Percentiles rank a stretch among this genome's conserved stretches.
Evolutionary conservation across 92 coral and sea anemone species (phyloP).

Genomic region (Pocillopora meandrina): DNA sequence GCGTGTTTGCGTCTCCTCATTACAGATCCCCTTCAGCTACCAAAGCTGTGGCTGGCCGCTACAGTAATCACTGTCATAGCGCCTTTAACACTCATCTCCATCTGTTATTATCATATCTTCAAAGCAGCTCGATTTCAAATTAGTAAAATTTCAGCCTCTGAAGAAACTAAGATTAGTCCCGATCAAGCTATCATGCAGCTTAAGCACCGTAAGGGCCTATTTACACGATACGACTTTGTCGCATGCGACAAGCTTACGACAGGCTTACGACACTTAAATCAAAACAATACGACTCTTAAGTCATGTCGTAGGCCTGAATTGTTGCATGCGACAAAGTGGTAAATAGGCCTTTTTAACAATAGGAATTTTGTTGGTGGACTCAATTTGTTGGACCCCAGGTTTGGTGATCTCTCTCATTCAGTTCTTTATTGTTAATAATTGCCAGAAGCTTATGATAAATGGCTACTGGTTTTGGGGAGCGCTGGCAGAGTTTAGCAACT

Average conservation of each 20-base stretch:
- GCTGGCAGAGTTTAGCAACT: constrained; percentile 43
- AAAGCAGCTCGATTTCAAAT: constrained; percentile 48
- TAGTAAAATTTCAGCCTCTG: constrained; percentile 12
- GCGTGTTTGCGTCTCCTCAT: constrained; percentile 51
- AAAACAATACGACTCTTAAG: no score
- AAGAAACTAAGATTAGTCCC: constrained; percentile 4
- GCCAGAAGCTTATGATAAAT: constrained; percentile 30
- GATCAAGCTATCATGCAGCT: constrained; percentile 34
- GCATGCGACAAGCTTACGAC: no score
- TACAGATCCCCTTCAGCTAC: constrained; percentile 39
- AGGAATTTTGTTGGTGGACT: constrained; percentile 48
- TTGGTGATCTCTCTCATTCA: constrained; percentile 52
- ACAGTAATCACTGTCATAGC: constrained; percentile 26
- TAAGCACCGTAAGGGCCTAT: constrained; percentile 54
- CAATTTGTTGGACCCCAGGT: constrained; percentile 54
- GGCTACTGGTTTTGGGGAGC: constrained; percentile 62
- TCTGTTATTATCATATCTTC: constrained; percentile 43
- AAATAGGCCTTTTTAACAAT: no score
- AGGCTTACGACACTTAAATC: no score
- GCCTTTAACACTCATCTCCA: constrained; percentile 34
- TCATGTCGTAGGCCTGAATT: no score
- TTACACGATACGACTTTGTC: no score
- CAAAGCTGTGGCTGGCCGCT: constrained; percentile 51
- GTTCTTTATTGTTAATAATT: constrained; percentile 33
- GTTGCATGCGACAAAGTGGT: no score